Evolutionary conservation across 2,797 vertebrate species (phyloP), one percentile per base, ranked within the genome.

Genomic region (Sebastes melanostomus): DNA sequence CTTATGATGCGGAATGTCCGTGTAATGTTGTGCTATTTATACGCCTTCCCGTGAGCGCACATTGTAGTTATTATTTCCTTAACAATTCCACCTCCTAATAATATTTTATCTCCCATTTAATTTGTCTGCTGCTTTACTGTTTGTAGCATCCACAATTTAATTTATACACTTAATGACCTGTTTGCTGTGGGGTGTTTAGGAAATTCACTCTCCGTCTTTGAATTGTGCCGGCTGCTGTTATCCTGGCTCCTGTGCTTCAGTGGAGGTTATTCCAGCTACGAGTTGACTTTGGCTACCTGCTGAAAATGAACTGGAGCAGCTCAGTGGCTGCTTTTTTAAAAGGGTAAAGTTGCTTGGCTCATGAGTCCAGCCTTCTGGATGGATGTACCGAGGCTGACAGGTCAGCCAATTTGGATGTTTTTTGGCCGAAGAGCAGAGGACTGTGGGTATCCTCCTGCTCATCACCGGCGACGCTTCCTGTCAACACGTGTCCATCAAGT

Each of bases 401-500:
- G 83, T 78, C 82, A 83, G 90, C 87, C 91, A 92, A 90, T 92
- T 93, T 91, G 81, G 88, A 88, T 86, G 80, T 85, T 89, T 72
- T 85, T 68, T 82, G 87, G 76, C 82, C 59, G 10, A 66, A 90
- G 90, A 89, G 91, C 80, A 68, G 72, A 83, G 85, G 81, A 87
- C 87, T 74, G 74, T 74, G 74, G 85, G 87, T 83, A 84, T 92
- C 86, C 78, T 88, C 75, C 68, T 36, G 77, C 86, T 84, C 84
- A 72, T 87, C 82, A 75, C 50, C 9, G 25, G 52, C 52, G 46
- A 81, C 29, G 77, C 81, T 75, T 85, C 88, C 92, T 92, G 92
- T 93, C 94, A 93, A 88, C 87, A 88, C 69, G 27, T 82, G 89
- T 91, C 91, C 89, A 79, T 95, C 93, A 95, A 90, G 84, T 54